Base-by-base conservation (phyloP, 2,797 vertebrate species). In the Anableps anableps region DNA sequence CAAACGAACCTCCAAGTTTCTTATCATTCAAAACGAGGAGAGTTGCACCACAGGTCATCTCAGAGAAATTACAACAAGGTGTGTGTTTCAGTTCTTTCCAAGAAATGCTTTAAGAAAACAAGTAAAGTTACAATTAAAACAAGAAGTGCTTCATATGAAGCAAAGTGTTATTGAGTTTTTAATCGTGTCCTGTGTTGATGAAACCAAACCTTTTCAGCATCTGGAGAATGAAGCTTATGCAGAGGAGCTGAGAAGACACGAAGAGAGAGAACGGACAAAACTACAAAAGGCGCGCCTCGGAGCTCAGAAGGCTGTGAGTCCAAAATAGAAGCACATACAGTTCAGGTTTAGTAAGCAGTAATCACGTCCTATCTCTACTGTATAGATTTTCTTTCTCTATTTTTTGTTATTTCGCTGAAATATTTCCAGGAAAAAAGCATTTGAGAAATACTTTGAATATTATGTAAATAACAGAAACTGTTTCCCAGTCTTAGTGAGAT, bases 171-270 rank as follows among this genome's bases (percentile, higher is more conserved):
- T 10, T 74, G 23, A 2, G 0, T 76, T 2, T 36, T 14, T 26
- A 77, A 4, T 26, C 1, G 2, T 26, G 21, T 62, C 4, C 4
- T 53, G 9, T 75, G 3, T 38, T 19, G 48, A 19, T 21, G n/a
- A 75, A 11, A 43, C 51, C 7, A 3, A 68, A 74, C 64, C 36
- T 58, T 88, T 78, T 85, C 82, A 92, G 74, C 87, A 97, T 96
- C 76, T 91, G 72, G 79, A 96, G 51, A 91, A 82, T 43, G 93
- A 95, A 73, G 93, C 93, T 78, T 97, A 96, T 50, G 94, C 97
- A 90, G 94, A 95, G 73, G 96, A 97, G 88, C 60, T 98, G 76
- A 96, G 93, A 90, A 94, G 91, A 92, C 95, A 94, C 72, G 94
- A 96, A 91, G 93, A 94, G 31, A 94, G 90, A 83, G 94, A 97